Conservation (phyloP, 2,888 invertebrate species). For the Megaustenia siamemsis region DNA sequence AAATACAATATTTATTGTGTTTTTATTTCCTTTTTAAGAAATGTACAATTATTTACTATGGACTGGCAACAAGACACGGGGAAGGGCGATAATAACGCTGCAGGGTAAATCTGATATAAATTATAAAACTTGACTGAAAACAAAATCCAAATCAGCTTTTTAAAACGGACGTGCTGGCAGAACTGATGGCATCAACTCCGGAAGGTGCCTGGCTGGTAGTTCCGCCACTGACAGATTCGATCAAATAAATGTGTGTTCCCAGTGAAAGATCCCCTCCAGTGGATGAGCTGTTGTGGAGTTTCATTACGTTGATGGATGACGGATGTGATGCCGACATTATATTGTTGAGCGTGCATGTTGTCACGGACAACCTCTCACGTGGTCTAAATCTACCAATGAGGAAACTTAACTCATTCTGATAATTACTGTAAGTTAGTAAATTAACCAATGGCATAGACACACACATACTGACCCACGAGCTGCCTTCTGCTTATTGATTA, state of each 20-base stretch:
- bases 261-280: background rate
- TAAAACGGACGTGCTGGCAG: too few species aligned
- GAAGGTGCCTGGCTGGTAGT: background rate
- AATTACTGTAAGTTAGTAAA: constrained; percentile 14
- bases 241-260: background rate
- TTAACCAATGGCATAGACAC: background rate
- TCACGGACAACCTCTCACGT: constrained; percentile 27
- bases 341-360: constrained; percentile 31
- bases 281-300: constrained; percentile 24
- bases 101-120: too few species aligned
- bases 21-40: too few species aligned
- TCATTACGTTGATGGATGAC: constrained; percentile 32
- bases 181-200: background rate
- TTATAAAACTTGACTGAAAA: too few species aligned
- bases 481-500: background rate
- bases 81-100: too few species aligned
- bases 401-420: background rate
- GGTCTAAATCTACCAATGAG: constrained; percentile 10
- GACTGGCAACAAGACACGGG: too few species aligned
- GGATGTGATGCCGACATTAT: background rate
- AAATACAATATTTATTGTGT: too few species aligned
- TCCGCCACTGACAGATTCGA: background rate
- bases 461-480: background rate
- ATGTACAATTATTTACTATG: too few species aligned
- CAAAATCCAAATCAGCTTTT: too few species aligned